Conservation (phyloP, 2,113 vertebrate species). For the Osmerus mordax region DNA sequence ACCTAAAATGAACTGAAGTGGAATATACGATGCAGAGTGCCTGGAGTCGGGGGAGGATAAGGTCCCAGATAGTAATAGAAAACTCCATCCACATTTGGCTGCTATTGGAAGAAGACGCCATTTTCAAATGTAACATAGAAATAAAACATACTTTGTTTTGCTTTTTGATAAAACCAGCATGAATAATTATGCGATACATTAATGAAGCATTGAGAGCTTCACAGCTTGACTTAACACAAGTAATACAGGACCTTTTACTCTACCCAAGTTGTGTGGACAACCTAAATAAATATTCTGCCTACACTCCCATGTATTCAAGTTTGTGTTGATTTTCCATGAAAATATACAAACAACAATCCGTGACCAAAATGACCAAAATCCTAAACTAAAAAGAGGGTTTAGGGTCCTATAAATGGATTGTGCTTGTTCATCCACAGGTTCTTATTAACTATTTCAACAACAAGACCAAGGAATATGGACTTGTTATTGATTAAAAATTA, state of each 20-base stretch:
- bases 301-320: too few species aligned
- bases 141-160: too few species aligned
- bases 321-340: too few species aligned
- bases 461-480: conserved; percentile 24
- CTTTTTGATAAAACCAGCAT: too few species aligned
- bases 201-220: background rate
- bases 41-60: background rate
- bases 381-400: too few species aligned
- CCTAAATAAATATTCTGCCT: conserved; percentile 21
- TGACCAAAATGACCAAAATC: too few species aligned
- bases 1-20: conserved; percentile 22
- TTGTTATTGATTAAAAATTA: conserved; percentile 30
- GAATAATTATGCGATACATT: too few species aligned
- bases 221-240: background rate
- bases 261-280: conserved; percentile 52
- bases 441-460: conserved; percentile 33
- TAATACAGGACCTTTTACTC: conserved; percentile 33
- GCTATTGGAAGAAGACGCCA: background rate
- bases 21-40: conserved; percentile 36
- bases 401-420: too few species aligned
- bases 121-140: too few species aligned
- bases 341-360: too few species aligned
- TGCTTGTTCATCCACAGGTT: too few species aligned
- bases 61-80: background rate
- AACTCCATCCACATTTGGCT: background rate